Percentiles rank a stretch among this genome's conserved stretches.
Evolutionary conservation across 2,113 vertebrate genomes (phyloP).

Genomic region (Ramphastos sulfuratus): DNA sequence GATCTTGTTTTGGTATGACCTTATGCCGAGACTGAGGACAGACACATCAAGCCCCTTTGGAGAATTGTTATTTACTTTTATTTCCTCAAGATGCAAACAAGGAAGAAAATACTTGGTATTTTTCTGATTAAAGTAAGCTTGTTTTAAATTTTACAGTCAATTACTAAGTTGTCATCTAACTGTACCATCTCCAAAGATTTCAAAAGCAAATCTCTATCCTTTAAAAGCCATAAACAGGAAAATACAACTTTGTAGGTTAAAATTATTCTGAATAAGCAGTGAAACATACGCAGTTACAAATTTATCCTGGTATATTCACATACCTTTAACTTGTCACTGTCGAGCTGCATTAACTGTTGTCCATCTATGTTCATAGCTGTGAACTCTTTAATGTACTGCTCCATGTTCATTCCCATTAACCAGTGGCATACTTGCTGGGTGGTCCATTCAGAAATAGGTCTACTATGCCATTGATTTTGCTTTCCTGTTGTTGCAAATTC

Average conservation of each 20-base stretch:
- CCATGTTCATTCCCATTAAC: slow-evolving; percentile 90
- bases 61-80: not conserved
- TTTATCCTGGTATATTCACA: not conserved
- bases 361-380: slow-evolving; percentile 82
- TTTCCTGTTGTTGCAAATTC: slow-evolving; percentile 79
- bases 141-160: not conserved
- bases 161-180: not conserved
- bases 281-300: not conserved
- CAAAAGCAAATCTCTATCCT: not conserved
- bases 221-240: not conserved
- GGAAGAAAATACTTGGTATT: not conserved
- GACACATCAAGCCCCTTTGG: not conserved
- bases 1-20: not conserved
- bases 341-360: slow-evolving; percentile 82
- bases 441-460: slow-evolving; percentile 87
- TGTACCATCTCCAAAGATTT: not conserved
- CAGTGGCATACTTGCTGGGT: slow-evolving; percentile 89
- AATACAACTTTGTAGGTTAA: not conserved
- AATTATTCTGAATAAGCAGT: not conserved
- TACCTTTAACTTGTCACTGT: slow-evolving; percentile 90
- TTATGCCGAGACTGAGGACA: not conserved
- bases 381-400: slow-evolving; percentile 88
- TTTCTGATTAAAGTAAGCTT: not conserved
- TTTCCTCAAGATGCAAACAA: not conserved
- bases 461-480: slow-evolving; percentile 89